These are phyloP conservation scores for Agonopterix heracliana DNA, from an alignment of 2,888 invertebrate genomes.

Conservation along the genomic window DNA sequence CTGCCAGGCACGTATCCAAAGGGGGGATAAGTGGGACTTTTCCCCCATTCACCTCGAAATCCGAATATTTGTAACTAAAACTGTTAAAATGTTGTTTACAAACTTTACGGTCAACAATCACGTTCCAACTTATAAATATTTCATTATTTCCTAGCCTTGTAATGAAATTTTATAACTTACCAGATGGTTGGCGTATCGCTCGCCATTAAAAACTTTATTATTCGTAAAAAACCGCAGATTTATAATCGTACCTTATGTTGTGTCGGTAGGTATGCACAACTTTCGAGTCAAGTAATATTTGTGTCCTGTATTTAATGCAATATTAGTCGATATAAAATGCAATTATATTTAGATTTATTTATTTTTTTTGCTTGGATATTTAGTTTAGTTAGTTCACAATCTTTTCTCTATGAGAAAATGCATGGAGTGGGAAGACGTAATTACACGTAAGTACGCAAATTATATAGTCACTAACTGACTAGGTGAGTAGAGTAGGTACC, in stretches of 20 bases:
- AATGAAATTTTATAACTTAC: slow-evolving; percentile 27
- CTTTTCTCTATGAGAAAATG: slow-evolving; percentile 36
- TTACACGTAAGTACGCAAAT: slow-evolving; percentile 31
- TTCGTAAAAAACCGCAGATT: slow-evolving; percentile 31
- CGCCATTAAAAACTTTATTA: slow-evolving; percentile 26
- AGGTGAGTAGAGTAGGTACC: too few relatives aligned
- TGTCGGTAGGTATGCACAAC: too few relatives aligned
- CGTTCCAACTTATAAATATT: background rate
- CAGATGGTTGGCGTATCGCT: slow-evolving; percentile 30
- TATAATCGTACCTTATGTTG: slow-evolving; percentile 2
- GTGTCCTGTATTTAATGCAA: too few relatives aligned
- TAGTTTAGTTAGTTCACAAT: slow-evolving; percentile 23
- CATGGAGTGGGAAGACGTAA: slow-evolving; percentile 28
- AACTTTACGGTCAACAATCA: too few relatives aligned
- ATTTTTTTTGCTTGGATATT: slow-evolving; percentile 19
- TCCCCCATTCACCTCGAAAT: too few relatives aligned
- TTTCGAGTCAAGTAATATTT: too few relatives aligned
- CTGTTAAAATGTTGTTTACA: too few relatives aligned
- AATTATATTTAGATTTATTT: background rate
- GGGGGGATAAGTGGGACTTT: too few relatives aligned
- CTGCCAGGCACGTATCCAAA: too few relatives aligned
- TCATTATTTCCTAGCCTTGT: slow-evolving; percentile 11
- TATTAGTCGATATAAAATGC: background rate
- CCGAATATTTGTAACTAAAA: too few relatives aligned
- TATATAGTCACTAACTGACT: too few relatives aligned